phyloP scores from a whole-genome alignment of 2,797 vertebrate genomes.

The Tangara arthus region DNA sequence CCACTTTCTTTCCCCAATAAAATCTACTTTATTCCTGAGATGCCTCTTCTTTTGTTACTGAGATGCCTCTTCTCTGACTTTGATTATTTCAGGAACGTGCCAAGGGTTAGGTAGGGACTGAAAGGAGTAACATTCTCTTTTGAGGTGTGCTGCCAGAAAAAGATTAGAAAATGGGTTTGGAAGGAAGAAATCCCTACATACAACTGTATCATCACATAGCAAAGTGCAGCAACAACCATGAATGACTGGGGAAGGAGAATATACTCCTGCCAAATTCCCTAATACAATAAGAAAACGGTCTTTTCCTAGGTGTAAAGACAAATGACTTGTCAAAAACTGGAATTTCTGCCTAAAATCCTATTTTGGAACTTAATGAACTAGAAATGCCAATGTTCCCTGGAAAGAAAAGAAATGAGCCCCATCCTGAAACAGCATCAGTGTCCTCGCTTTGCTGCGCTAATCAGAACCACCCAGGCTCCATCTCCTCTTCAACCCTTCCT shows the following conservation, averaged over 20 bases:
- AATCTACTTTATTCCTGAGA: background rate
- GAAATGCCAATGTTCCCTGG: background rate
- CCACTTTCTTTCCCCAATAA: background rate
- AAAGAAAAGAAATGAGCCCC: background rate
- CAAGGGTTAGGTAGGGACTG: too few relatives aligned
- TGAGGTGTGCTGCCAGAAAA: background rate
- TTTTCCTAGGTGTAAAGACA: background rate
- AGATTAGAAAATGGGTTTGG: background rate
- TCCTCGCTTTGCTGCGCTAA: background rate
- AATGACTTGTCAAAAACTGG: background rate
- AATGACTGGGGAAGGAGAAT: background rate
- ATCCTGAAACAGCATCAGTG: background rate
- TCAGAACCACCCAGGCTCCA: background rate
- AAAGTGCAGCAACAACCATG: background rate
- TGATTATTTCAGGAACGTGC: too few relatives aligned
- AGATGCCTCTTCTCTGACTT: background rate
- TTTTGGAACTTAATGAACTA: background rate
- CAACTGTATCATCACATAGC: background rate
- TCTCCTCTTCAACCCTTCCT: background rate
- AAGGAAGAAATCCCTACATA: background rate
- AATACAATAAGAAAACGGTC: background rate
- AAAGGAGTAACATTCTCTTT: background rate
- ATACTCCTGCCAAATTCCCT: background rate
- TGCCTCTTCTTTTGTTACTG: background rate
- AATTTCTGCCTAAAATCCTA: background rate